phyloP scores from a whole-genome alignment of 2,797 vertebrate genomes.

The Yasuhikotakia modesta region DNA sequence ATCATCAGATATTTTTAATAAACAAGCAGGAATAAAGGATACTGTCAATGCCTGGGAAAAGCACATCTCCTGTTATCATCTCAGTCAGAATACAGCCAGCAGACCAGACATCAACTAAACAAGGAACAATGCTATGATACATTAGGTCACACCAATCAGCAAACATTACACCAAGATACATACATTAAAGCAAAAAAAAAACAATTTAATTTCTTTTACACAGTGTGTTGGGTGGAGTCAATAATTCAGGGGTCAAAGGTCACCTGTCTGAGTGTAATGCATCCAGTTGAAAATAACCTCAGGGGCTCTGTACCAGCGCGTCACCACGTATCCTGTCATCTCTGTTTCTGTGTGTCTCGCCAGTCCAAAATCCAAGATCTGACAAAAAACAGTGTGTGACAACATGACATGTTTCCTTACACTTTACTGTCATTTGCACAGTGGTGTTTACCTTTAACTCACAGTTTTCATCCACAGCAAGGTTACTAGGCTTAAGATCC shows the following conservation, averaged over 20 bases:
- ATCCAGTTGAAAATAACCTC: slow-evolving; percentile 87
- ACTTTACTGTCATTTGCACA: not conserved
- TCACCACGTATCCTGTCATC: slow-evolving; percentile 86
- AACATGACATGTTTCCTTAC: not conserved
- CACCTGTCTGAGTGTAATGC: slow-evolving; percentile 85
- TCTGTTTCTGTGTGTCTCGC: slow-evolving; percentile 81
- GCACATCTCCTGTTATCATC: slow-evolving; percentile 79
- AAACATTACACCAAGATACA: not conserved
- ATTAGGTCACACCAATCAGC: not conserved
- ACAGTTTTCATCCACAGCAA: slow-evolving; percentile 84
- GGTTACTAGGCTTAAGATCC: slow-evolving; percentile 83
- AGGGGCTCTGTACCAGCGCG: slow-evolving; percentile 84
- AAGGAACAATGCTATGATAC: not conserved
- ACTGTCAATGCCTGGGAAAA: slow-evolving; percentile 82
- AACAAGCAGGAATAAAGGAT: slow-evolving; percentile 69
- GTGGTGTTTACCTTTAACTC: slow-evolving; percentile 78
- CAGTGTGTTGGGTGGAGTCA: not conserved
- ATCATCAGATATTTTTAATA: no score
- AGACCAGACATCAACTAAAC: slow-evolving; percentile 83
- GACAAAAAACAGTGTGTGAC: slow-evolving; percentile 10
- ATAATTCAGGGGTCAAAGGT: slow-evolving; percentile 25
- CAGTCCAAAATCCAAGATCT: slow-evolving; percentile 85
- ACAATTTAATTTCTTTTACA: not conserved
- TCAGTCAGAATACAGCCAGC: slow-evolving; percentile 83
- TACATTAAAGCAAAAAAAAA: no score